Conservation (phyloP, 2,113 vertebrate genomes). For the Otus sunia region DNA sequence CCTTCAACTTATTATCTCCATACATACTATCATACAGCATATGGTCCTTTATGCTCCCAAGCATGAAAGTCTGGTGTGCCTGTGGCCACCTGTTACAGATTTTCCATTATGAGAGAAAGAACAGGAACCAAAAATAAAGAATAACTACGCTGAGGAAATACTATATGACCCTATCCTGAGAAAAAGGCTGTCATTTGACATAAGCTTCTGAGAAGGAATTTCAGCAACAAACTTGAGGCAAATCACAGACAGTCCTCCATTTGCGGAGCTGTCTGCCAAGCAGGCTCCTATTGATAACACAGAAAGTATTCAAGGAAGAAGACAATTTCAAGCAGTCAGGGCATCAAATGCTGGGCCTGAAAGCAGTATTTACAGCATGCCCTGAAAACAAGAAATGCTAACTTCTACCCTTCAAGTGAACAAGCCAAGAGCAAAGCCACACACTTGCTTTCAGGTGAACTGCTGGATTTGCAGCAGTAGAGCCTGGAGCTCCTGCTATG, state of each 20-base stretch:
- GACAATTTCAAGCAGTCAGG: not conserved
- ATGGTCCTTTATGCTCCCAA: constrained; percentile 40
- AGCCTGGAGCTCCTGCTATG: not conserved
- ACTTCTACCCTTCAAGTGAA: not conserved
- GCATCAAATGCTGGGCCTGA: not conserved
- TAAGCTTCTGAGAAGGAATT: constrained; percentile 51
- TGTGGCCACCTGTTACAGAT: constrained; percentile 65
- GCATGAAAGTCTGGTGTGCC: constrained; percentile 53
- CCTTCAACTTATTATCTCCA: constrained; percentile 16
- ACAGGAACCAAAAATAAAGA: constrained; percentile 49
- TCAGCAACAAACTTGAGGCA: constrained; percentile 31
- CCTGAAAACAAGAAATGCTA: not conserved
- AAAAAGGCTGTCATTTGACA: constrained; percentile 50
- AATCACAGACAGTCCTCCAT: constrained; percentile 7
- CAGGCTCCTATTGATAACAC: constrained; percentile 16
- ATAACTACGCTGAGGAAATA: constrained; percentile 20
- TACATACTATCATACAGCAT: constrained; percentile 40
- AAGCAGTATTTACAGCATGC: not conserved
- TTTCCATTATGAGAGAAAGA: constrained; percentile 61
- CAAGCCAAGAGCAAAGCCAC: not conserved
- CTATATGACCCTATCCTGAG: constrained; percentile 44
- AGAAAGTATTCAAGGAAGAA: constrained; percentile 38
- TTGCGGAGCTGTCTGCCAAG: constrained; percentile 39
- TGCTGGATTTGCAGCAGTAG: not conserved
- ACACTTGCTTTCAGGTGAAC: not conserved